A percentile compares a stretch with the other conserved stretches of the same genome.
Evolutionary conservation across 2,113 vertebrate genomes (phyloP).

Genomic region (Ailuropoda melanoleuca): DNA sequence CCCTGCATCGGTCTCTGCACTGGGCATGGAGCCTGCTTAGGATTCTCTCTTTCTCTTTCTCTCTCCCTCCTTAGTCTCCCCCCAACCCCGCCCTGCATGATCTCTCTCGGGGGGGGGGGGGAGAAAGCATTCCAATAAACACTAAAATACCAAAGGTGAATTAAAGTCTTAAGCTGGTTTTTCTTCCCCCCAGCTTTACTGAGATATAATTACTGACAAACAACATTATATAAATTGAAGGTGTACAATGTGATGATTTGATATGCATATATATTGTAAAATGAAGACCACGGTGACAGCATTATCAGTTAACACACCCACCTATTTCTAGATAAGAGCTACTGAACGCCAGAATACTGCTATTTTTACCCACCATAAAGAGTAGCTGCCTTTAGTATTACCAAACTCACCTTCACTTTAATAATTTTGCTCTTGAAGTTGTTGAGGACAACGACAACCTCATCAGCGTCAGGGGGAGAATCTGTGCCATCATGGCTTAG

Average conservation of each 20-base stretch:
- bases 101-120: neutral
- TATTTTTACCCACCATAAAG: neutral
- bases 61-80: neutral
- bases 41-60: neutral
- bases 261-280: neutral
- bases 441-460: conserved; percentile 93
- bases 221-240: neutral
- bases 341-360: neutral
- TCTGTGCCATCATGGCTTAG: conserved; percentile 96
- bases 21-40: neutral
- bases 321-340: neutral
- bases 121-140: neutral
- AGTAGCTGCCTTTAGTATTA: neutral
- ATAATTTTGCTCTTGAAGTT: conserved; percentile 98
- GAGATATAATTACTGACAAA: neutral
- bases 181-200: neutral
- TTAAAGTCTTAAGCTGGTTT: neutral
- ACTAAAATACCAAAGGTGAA: neutral
- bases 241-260: neutral
- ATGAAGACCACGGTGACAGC: neutral
- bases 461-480: conserved; percentile 92
- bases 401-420: conserved; percentile 94
- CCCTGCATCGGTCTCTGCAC: neutral
- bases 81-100: neutral
- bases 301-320: neutral